Percentiles rank a stretch among this genome's conserved stretches.
phyloP scores from a whole-genome alignment of 2,113 vertebrate species.

The Sinocyclocheilus grahami region DNA sequence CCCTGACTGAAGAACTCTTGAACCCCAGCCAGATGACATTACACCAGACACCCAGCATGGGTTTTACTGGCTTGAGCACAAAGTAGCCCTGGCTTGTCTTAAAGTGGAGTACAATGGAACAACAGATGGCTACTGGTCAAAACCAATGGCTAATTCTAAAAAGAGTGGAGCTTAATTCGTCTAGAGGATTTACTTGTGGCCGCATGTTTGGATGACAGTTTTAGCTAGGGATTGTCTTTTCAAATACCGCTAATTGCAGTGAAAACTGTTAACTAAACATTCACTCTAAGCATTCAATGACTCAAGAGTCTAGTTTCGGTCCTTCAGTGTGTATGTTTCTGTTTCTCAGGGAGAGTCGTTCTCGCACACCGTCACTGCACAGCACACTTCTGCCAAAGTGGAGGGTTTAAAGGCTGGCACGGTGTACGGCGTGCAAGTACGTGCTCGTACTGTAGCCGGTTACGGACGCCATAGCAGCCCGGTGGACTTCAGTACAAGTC shows the following conservation, averaged over 20 bases:
- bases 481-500: conserved; percentile 88
- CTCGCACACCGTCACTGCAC: conserved; percentile 94
- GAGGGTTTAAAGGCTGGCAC: conserved; percentile 86
- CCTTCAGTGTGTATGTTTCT: neutral
- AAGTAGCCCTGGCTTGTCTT: conserved; percentile 41
- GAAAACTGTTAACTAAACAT: conserved; percentile 29
- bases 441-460: conserved; percentile 92
- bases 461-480: conserved; percentile 93
- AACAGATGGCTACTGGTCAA: conserved; percentile 56
- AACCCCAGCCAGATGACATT: conserved; percentile 42
- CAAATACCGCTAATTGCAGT: conserved; percentile 26
- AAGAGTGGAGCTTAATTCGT: conserved; percentile 34
- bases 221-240: conserved; percentile 9
- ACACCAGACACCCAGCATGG: conserved; percentile 39
- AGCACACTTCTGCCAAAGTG: conserved; percentile 89
- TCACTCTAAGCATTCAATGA: conserved; percentile 5
- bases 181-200: conserved; percentile 16
- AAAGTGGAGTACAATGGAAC: conserved; percentile 32
- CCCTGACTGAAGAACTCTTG: conserved; percentile 28
- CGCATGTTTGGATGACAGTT: conserved; percentile 12
- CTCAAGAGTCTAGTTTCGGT: neutral
- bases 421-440: conserved; percentile 91
- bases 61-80: conserved; percentile 35
- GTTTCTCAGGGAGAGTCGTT: conserved; percentile 79
- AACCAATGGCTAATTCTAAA: conserved; percentile 49